phyloP scores from a whole-genome alignment of 2,113 vertebrate species.

The Tenebrosternarchus preto region DNA sequence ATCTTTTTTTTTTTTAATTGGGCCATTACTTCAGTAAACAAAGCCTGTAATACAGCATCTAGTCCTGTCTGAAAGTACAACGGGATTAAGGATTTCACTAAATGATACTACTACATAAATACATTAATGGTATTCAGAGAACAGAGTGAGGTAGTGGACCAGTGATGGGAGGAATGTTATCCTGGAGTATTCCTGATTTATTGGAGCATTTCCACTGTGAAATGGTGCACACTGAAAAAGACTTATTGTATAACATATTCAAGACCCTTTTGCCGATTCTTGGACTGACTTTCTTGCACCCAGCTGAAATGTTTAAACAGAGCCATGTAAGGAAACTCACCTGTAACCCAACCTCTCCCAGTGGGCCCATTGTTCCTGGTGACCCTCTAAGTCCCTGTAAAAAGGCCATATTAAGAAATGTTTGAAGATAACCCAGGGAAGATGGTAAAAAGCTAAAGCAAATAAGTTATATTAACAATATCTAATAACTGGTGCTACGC shows the following conservation, averaged over 20 bases:
- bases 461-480: too few relatives aligned
- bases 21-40: constrained; percentile 2
- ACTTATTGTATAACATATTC: neutral
- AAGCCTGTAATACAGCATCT: neutral
- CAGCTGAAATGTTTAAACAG: constrained; percentile 23
- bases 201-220: neutral
- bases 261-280: neutral
- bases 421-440: neutral
- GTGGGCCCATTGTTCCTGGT: constrained; percentile 78
- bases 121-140: neutral
- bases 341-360: constrained; percentile 86
- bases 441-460: too few relatives aligned
- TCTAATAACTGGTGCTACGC: neutral
- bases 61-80: neutral
- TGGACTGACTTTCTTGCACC: neutral
- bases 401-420: constrained; percentile 39
- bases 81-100: neutral
- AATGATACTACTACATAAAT: neutral
- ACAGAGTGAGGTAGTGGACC: too few relatives aligned
- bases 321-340: constrained; percentile 70
- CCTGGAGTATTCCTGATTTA: neutral
- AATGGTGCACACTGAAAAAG: neutral
- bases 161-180: neutral
- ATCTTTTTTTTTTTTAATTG: constrained; percentile 19
- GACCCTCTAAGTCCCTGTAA: constrained; percentile 85